Evolutionary conservation across 2,888 invertebrate species (phyloP), one percentile per base, ranked within the genome.

Genomic region (Phragmatobia fuliginosa): DNA sequence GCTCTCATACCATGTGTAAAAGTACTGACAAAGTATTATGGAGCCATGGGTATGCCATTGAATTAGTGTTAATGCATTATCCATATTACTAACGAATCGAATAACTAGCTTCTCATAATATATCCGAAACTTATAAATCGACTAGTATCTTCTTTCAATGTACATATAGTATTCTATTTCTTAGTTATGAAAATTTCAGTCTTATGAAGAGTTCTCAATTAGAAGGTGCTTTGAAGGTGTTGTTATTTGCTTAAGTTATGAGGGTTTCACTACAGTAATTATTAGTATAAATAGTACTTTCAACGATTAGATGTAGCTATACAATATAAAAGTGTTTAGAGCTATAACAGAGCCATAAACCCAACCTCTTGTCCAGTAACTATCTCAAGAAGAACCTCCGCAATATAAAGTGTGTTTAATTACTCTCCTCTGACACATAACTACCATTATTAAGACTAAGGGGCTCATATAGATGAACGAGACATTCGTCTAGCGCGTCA

Each of bases 391-490:
- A 72, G 70, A 73, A 71, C 70, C 68, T 68, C 72, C 25, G 64
- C 74, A 71, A 71, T 77, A 80, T 81, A 81, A 81, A 81, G 78
- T 81, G 78, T 77, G 82, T 86, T 85, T 87, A 87, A 87, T 87
- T 87, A 83, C 82, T 80, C 79, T 75, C 77, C 74, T 75, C 79
- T 82, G 84, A 81, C 85, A 86, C 85, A 82, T 85, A 83, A 83
- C 87, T 78, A 80, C 83, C 81, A 85, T 88, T 87, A 87, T 86
- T 85, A 88, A 85, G 85, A 84, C 84, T 85, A 83, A 87, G 83
- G 79, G 85, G 82, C 84, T 83, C 86, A 77, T 83, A 82, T 77
- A 84, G 82, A 84, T 86, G 86, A 86, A 86, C 81, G 82, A 74
- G 78, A 75, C 83, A 78, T 81, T 83, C 84, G 79, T 80, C 79